Evolutionary conservation across 2,797 vertebrate species (phyloP).

Genomic region (Sparidentex hasta): DNA sequence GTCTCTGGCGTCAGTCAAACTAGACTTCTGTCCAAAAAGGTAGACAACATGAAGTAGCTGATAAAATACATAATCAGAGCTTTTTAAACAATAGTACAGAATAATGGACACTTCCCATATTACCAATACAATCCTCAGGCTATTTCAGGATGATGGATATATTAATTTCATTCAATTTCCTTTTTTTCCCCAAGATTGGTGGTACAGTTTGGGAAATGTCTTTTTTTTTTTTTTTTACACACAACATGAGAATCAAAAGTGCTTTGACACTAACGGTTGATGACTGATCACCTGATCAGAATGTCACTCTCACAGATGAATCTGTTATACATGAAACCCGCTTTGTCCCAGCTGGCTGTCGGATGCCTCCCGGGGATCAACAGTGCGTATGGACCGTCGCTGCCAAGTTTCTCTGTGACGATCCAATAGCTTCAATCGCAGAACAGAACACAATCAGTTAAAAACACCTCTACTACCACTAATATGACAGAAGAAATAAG

Average conservation of each 20-base stretch:
- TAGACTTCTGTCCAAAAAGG: background rate
- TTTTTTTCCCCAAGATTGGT: background rate
- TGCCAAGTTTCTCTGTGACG: fast-evolving
- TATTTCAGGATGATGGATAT: background rate
- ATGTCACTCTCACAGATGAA: conserved; percentile 56
- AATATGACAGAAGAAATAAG: background rate
- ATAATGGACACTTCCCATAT: background rate
- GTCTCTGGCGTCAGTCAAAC: background rate
- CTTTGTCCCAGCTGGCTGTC: conserved; percentile 16
- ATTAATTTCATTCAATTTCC: background rate
- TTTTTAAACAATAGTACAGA: background rate
- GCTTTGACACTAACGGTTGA: background rate
- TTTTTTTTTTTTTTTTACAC: background rate
- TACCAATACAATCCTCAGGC: background rate
- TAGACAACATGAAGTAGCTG: background rate
- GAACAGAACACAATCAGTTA: background rate
- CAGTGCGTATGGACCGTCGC: fast-evolving
- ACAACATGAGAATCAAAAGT: background rate
- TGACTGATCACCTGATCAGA: background rate
- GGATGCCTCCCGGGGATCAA: fast-evolving
- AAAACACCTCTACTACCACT: background rate
- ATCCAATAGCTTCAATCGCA: conserved; percentile 48
- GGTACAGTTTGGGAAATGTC: background rate
- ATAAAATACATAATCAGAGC: background rate
- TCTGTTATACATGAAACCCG: fast-evolving